Evolutionary conservation across 2,888 invertebrate genomes (phyloP), one percentile per base, ranked within the genome.

Genomic region (Hyposoter didymator): DNA sequence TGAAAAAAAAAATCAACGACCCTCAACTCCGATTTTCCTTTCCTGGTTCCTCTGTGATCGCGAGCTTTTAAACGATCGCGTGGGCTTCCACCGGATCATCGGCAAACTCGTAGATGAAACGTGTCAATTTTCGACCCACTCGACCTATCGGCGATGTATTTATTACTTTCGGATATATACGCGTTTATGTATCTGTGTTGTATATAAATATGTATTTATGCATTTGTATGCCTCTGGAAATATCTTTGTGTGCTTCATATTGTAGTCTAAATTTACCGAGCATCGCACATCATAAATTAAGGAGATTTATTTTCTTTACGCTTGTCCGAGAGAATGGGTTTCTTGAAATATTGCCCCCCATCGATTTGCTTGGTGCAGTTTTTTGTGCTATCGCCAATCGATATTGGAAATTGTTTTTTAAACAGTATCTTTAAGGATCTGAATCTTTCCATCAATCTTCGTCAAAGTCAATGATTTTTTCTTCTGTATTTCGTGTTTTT

Each of bases 91-190:
- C 45, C 64, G 62, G 10, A 47, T 47, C n/a, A 49, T 32, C 43
- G 28, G 55, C 39, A 28, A 45, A 43, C n/a, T 66, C 78, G 85
- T 86, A 69, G 87, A 85, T 87, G 87, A 84, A 90, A 89, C 89
- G 88, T 88, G 90, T 91, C 90, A 90, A 91, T 91, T 90, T 89
- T 88, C 90, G 88, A 88, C 90, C 91, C 90, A 91, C 91, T 87
- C 87, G 78, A 39, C 12, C 66, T 17, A 85, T 82, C 82, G 82
- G 66, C 72, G 45, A 75, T 69, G 55, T 74, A 80, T 87, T 69
- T 74, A 81, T 79, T 82, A 73, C 69, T 47, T 55, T 47, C 76
- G 19, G 32, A 52, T 7, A 55, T n/a, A 64, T 49, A n/a, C 32
- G 5, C 32, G 2, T 5, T 19, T 76, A 28, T 28, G 28, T 66